A percentile compares a stretch with the other conserved stretches of the same genome.
These are phyloP conservation scores for Colletes gigas DNA, from an alignment of 1,140 invertebrate genomes.

Conservation along the genomic window DNA sequence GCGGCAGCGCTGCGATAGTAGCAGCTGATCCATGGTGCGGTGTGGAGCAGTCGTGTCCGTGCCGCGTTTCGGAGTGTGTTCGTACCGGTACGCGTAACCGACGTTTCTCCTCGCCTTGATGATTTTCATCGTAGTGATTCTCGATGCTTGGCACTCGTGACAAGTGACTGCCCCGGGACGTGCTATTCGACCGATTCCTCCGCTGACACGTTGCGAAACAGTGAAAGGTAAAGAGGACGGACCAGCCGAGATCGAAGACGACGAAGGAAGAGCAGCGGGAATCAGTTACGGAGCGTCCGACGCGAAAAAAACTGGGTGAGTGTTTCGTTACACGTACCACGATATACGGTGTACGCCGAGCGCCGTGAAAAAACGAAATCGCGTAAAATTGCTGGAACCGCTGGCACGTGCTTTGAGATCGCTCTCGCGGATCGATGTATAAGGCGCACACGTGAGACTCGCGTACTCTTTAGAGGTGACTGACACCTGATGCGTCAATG, in stretches of 20 bases:
- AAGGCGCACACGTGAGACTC: conserved; percentile 41
- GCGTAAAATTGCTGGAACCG: no score
- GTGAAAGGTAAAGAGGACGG: conserved; percentile 57
- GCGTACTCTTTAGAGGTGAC: conserved; percentile 72
- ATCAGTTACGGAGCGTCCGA: conserved; percentile 1
- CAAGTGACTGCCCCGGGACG: conserved; percentile 38
- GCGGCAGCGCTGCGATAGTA: conserved; percentile 60
- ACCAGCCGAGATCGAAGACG: conserved; percentile 24
- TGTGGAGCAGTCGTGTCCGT: conserved; percentile 48
- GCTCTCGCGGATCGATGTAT: not conserved
- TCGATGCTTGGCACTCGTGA: conserved; percentile 44
- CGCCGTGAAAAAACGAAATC: no score
- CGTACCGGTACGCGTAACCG: conserved; percentile 46
- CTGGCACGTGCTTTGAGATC: not conserved
- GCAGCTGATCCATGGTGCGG: conserved; percentile 73
- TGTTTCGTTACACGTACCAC: not conserved
- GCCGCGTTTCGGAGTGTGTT: conserved; percentile 33
- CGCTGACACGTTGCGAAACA: conserved; percentile 52
- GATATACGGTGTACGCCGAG: no score
- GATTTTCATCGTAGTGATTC: not conserved
- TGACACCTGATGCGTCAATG: conserved; percentile 82
- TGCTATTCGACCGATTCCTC: conserved; percentile 19
- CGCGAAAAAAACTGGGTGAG: conserved; percentile 38
- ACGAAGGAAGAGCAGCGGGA: not conserved
- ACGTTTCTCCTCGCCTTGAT: conserved; percentile 11